These are phyloP conservation scores for Cheilosia vernalis DNA, from an alignment of 2,888 invertebrate genomes.

Conservation along the genomic window DNA sequence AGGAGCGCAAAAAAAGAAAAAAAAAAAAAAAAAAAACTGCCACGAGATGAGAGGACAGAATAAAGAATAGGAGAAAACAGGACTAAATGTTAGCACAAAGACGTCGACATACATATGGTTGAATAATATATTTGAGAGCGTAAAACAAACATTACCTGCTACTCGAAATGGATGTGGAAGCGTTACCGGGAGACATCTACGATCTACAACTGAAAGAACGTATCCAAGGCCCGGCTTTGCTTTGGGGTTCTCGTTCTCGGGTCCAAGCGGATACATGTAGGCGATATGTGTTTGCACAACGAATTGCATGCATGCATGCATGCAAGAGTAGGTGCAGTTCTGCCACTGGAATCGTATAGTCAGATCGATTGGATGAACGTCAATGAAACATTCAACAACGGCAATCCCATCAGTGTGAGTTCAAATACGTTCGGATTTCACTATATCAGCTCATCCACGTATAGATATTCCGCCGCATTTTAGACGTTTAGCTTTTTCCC, in stretches of 20 bases:
- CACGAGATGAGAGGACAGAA: slow-evolving; percentile 6
- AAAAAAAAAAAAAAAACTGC: background rate
- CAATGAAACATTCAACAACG: slow-evolving; percentile 67
- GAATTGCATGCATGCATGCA: slow-evolving; percentile 78
- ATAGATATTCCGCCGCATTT: slow-evolving; percentile 73
- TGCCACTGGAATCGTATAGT: slow-evolving; percentile 27
- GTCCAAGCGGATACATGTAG: slow-evolving; percentile 3
- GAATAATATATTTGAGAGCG: slow-evolving; percentile 78
- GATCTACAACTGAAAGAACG: slow-evolving; percentile 38
- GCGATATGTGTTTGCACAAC: slow-evolving; percentile 77
- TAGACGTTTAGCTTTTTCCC: slow-evolving; percentile 13
- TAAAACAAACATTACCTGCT: slow-evolving; percentile 81
- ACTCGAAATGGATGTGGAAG: slow-evolving; percentile 67
- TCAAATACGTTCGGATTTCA: slow-evolving; percentile 74
- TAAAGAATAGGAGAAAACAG: slow-evolving; percentile 28
- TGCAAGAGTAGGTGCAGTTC: slow-evolving; percentile 51
- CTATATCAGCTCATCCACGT: slow-evolving; percentile 77
- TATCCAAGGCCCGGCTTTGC: background rate
- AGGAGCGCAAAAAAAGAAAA: background rate
- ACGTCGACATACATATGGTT: slow-evolving; percentile 46
- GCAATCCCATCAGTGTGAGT: slow-evolving; percentile 65
- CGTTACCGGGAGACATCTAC: slow-evolving; percentile 36
- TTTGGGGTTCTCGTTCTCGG: slow-evolving; percentile 1
- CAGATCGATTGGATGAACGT: slow-evolving; percentile 58
- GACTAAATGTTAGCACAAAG: slow-evolving; percentile 47